Base-by-base conservation (phyloP, 2,113 vertebrate species). In the Psettodes erumei region DNA sequence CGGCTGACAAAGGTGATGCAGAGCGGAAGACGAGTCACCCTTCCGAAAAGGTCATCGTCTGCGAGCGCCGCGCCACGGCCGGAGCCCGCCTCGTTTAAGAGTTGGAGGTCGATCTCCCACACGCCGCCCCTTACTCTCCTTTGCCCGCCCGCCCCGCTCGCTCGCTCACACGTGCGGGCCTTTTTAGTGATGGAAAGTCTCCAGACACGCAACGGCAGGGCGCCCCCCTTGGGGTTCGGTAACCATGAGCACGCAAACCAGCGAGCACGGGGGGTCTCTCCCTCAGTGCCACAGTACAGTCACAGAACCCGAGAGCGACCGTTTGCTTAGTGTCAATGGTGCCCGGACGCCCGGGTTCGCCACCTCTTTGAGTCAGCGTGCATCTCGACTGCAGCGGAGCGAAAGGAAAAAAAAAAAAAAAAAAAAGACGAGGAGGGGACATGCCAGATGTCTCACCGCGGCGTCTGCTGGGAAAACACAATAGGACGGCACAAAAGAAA, bases 251-350 rank as follows among this genome's bases (percentile, higher is more conserved):
- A 80, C 78, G 58, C 73, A 87, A 77, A 84, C 68, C n/a, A n/a
- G n/a, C n/a, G n/a, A n/a, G n/a, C 77, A 59, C 58, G 50, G 48
- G 55, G 58, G 65, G 60, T 80, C 61, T 30, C 50, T 66, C 75
- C 55, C 71, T 43, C 47, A 40, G 60, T 30, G 42, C 25, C 62
- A 50, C 33, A 43, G 63, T 51, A 69, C 66, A 69, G 54, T 43
- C 82, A 58, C 75, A 71, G 75, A 89, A 86, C 80, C 79, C 21
- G 23, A 77, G 37, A 83, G 59, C 51, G 85, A 77, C 81, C 55
- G 69, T 86, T 88, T 88, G 77, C 85, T 87, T 86, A 78, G 84
- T 64, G 61, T 63, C 81, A 87, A 89, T 78, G 73, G 77, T 42
- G 79, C 76, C 50, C 85, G 83, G 76, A 83, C 86, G 81, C 76